Conservation (phyloP, 1,140 invertebrate genomes). For the Zaprionus capensis region DNA sequence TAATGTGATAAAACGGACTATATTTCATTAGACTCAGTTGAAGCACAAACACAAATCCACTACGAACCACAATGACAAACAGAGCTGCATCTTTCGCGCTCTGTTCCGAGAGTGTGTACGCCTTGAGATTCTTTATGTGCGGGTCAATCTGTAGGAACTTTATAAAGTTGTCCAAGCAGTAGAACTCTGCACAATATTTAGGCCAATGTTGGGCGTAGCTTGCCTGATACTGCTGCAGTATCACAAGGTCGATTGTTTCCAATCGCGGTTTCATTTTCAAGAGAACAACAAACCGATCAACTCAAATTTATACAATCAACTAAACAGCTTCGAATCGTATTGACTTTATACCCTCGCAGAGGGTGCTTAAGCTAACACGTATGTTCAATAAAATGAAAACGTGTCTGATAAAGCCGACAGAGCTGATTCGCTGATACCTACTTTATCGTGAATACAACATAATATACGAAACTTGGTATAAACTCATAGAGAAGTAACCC, state of each 20-base stretch:
- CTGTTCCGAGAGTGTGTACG: slow-evolving; percentile 42
- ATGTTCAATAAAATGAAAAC: background rate
- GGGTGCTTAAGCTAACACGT: background rate
- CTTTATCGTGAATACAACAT: too few species aligned
- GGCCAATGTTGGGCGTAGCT: slow-evolving; percentile 39
- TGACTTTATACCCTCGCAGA: background rate
- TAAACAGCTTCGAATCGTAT: background rate
- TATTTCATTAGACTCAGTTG: background rate
- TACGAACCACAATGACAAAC: slow-evolving; percentile 71
- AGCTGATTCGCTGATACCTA: too few species aligned
- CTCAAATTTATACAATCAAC: background rate
- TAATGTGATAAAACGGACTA: slow-evolving; percentile 7
- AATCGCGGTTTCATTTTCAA: background rate
- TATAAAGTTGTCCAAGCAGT: slow-evolving; percentile 53
- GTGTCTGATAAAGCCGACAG: background rate
- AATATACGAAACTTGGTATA: too few species aligned
- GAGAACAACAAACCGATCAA: background rate
- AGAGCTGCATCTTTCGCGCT: slow-evolving; percentile 52
- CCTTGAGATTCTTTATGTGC: slow-evolving; percentile 28
- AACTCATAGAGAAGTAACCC: too few species aligned
- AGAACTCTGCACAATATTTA: slow-evolving; percentile 53
- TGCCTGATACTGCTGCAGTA: slow-evolving; percentile 19
- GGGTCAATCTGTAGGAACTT: slow-evolving; percentile 18
- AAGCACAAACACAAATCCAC: background rate
- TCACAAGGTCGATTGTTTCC: slow-evolving; percentile 23